Percentiles rank a stretch among this genome's conserved stretches.
Evolutionary conservation across 1,140 invertebrate genomes (phyloP).

Genomic region (Eupeodes corollae): DNA sequence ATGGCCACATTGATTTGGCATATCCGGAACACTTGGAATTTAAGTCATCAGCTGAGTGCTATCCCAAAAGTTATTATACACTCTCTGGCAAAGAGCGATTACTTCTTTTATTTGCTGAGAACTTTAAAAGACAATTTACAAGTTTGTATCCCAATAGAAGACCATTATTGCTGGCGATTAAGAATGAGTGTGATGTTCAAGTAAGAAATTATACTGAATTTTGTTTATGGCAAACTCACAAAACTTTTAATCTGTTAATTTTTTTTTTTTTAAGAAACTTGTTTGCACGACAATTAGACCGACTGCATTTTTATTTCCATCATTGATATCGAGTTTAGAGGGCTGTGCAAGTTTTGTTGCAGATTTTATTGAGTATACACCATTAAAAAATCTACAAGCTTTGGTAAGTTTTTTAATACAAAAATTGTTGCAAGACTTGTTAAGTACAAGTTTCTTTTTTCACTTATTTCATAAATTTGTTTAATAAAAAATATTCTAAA

Average conservation of each 20-base stretch:
- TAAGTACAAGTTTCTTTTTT: too few species aligned
- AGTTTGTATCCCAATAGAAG: conserved; percentile 50
- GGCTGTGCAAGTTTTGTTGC: conserved; percentile 46
- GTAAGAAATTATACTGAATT: conserved; percentile 31
- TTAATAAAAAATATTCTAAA: too few species aligned
- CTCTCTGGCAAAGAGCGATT: conserved; percentile 68
- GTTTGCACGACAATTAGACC: conserved; percentile 50
- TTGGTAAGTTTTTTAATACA: too few species aligned
- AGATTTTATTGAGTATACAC: conserved; percentile 46
- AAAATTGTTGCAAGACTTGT: too few species aligned
- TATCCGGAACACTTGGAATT: conserved; percentile 29
- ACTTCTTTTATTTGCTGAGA: conserved; percentile 63
- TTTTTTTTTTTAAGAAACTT: conserved; percentile 43
- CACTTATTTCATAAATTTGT: too few species aligned
- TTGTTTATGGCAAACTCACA: neutral
- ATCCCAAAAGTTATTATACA: conserved; percentile 58
- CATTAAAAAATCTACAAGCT: conserved; percentile 37
- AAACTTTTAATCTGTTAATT: too few species aligned
- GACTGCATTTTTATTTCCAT: conserved; percentile 42
- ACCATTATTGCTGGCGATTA: conserved; percentile 59
- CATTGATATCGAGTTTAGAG: conserved; percentile 43
- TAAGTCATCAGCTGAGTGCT: conserved; percentile 30
- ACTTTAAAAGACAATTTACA: conserved; percentile 68
- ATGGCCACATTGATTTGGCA: conserved; percentile 25
- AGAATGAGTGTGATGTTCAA: conserved; percentile 71